phyloP scores from a whole-genome alignment of 2,888 invertebrate genomes.

The Bruchidius siliquastri region DNA sequence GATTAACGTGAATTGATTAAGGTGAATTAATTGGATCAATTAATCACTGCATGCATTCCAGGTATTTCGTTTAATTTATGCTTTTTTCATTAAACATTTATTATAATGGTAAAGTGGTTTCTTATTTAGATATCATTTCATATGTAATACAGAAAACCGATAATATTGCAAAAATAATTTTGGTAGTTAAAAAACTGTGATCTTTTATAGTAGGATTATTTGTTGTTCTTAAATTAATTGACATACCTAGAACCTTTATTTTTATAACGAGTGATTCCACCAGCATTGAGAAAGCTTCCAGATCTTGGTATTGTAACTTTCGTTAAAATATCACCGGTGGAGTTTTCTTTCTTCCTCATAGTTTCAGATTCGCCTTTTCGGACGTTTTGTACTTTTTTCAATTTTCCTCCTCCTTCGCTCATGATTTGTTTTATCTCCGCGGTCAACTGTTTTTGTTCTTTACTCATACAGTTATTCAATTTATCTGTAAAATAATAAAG shows the following conservation, averaged over 20 bases:
- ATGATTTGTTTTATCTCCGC: conserved; percentile 48
- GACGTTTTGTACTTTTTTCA: conserved; percentile 49
- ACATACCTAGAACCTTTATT: conserved; percentile 63
- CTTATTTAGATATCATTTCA: too few relatives aligned
- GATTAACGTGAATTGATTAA: too few relatives aligned
- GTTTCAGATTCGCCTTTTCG: conserved; percentile 35
- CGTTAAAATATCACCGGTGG: conserved; percentile 72
- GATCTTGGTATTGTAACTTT: conserved; percentile 82
- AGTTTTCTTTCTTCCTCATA: conserved; percentile 51
- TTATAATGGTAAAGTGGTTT: too few relatives aligned
- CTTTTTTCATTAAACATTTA: too few relatives aligned
- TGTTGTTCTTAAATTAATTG: background rate
- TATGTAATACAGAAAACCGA: too few relatives aligned
- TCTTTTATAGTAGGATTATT: too few relatives aligned
- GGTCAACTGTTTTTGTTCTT: conserved; percentile 49
- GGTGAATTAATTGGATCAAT: too few relatives aligned
- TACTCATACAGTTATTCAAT: conserved; percentile 49
- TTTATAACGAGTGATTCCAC: conserved; percentile 71
- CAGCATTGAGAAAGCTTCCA: conserved; percentile 79
- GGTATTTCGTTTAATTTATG: too few relatives aligned
- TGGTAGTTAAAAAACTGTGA: too few relatives aligned
- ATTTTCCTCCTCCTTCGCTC: conserved; percentile 37
- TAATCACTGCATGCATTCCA: too few relatives aligned
- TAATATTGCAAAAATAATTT: too few relatives aligned
- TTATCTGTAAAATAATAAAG: conserved; percentile 44